Conservation (phyloP, 1,140 invertebrate species). For the Radopholus similis region DNA sequence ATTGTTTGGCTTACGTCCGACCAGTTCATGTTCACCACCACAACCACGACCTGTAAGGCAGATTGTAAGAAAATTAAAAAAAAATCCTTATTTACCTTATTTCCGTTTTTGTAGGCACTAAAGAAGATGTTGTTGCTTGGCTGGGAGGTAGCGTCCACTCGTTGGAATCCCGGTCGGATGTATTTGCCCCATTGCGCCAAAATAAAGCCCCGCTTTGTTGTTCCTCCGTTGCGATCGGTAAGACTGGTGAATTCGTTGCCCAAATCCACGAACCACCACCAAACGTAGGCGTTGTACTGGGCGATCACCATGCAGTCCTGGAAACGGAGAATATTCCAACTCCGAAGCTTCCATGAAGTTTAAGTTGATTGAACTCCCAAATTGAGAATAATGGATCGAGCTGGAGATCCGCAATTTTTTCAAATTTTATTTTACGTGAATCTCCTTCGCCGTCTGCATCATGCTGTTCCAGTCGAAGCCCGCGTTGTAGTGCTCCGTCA, state of each 20-base stretch:
- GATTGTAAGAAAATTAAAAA: too few species aligned
- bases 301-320: neutral
- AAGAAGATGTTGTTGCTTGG: neutral
- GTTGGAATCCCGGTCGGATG: neutral
- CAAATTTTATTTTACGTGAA: too few species aligned
- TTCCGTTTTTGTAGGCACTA: neutral
- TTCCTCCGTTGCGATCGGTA: too few species aligned
- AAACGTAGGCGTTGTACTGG: neutral
- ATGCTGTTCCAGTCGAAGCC: neutral
- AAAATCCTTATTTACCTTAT: too few species aligned
- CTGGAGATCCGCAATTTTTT: too few species aligned
- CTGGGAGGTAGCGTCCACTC: neutral
- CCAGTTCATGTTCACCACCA: neutral
- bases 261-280: neutral
- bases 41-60: neutral
- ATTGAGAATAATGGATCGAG: too few species aligned
- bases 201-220: neutral
- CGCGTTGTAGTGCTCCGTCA: neutral
- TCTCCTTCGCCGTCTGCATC: neutral
- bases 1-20: neutral
- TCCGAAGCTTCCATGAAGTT: too few species aligned
- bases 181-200: neutral
- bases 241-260: neutral
- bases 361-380: too few species aligned
- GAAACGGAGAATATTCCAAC: too few species aligned